Conservation (phyloP, 2,113 vertebrate species). For the Peromyscus polionotus region DNA sequence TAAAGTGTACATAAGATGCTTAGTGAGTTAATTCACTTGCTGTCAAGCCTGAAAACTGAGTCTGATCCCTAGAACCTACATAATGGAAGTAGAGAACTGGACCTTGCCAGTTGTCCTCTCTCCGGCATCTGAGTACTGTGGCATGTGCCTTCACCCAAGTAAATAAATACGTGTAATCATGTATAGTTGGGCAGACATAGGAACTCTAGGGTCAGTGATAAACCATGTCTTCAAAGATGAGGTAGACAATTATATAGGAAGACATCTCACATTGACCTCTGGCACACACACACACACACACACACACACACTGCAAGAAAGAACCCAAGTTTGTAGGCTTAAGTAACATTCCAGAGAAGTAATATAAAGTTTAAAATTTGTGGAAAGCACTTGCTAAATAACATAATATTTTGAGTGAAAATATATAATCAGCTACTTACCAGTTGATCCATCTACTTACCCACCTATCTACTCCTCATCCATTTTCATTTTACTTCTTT, state of each 20-base stretch:
- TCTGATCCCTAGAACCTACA: no score
- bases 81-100: no score
- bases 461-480: neutral
- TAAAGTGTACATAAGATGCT: no score
- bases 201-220: neutral
- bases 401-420: neutral
- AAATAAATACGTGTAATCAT: neutral
- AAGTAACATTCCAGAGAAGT: neutral
- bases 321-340: neutral
- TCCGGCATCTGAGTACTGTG: no score
- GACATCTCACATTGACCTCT: neutral
- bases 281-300: neutral
- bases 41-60: no score
- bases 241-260: neutral
- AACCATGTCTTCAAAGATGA: neutral
- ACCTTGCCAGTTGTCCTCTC: no score
- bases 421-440: neutral
- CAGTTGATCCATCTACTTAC: neutral
- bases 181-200: neutral
- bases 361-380: neutral
- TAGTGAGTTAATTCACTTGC: no score
- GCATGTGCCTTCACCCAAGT: no score
- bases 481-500: neutral
- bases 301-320: neutral
- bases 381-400: neutral